Base-by-base conservation (phyloP, 1,140 invertebrate genomes). In the Eriosoma lanigerum region DNA sequence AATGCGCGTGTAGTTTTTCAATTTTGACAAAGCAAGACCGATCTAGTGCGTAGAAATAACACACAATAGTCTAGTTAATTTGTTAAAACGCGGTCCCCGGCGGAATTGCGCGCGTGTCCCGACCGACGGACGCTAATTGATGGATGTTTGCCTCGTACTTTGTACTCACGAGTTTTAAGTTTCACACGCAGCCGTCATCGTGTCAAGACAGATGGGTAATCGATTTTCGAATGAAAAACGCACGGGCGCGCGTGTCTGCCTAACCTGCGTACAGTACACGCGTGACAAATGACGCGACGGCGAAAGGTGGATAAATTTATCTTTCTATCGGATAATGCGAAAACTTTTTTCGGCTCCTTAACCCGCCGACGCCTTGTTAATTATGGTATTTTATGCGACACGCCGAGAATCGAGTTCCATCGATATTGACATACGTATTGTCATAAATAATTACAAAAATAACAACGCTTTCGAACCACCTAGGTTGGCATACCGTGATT, bases 1-100 rank as follows among this genome's bases (percentile, higher is more conserved):
- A 19, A n/a, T 26, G 15, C 26, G 4, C 3, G 58, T 32, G 17
- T 19, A 46, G n/a, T 78, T 78, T 62, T 78, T 78, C 75, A 48
- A 78, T 78, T 78, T 62, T 29, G 75, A 78, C 56, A 78, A 46
- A 78, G 38, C 46, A 78, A 78, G 75, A 78, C 75, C 44, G 75
- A 78, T 78, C 75, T 62, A 21, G 0, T 0, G 9, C 29, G 24
- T 32, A 21, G 19, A 8, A 60, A 64, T 64, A 38, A 64, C 32
- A 64, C 26, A 19, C 60, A 32, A 15, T 26, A 26, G 46, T 72
- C 68, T 76, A 76, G 73, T 76, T 76, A 60, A 78, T 78, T 78
- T 46, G 75, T 78, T 48, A 78, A 76, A 44, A 60, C 29, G 21
- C 19, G 73, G 29, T 15, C 54, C 54, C 52, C 54, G 29, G 29